Percentiles rank a stretch among this genome's conserved stretches.
Conservation (phyloP, 1,140 invertebrate species). For the Fopius arisanus region DNA sequence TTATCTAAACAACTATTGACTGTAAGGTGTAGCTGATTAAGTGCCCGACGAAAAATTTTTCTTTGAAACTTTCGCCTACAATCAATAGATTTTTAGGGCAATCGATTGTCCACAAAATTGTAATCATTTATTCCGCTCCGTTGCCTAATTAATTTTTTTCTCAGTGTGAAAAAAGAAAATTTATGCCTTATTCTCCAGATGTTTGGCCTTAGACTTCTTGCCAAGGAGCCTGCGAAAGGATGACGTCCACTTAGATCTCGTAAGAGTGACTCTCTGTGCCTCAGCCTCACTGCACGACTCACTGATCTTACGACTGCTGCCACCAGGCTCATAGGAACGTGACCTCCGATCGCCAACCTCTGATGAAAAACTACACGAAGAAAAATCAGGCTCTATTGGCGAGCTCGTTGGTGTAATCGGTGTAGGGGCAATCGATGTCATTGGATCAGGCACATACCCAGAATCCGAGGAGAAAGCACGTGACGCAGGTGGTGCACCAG, state of each 20-base stretch:
- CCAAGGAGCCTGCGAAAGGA: conserved; percentile 67
- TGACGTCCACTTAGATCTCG: conserved; percentile 65
- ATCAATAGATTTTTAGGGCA: too few species aligned
- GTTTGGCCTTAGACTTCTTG: conserved; percentile 58
- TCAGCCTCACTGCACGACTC: conserved; percentile 49
- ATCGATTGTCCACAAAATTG: too few species aligned
- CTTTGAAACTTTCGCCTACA: too few species aligned
- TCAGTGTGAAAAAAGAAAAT: neutral
- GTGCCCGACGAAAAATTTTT: too few species aligned
- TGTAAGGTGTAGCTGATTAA: too few species aligned
- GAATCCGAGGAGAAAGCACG: conserved; percentile 67
- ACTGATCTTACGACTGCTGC: conserved; percentile 55
- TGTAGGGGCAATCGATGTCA: conserved; percentile 7
- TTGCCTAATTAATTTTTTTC: neutral
- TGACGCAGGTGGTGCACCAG: conserved; percentile 46
- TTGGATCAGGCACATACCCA: conserved; percentile 53
- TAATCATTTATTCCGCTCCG: too few species aligned
- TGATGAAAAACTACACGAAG: conserved; percentile 57
- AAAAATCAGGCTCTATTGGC: conserved; percentile 28
- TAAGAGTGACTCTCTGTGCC: conserved; percentile 41
- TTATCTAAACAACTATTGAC: too few species aligned
- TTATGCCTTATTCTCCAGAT: conserved; percentile 20
- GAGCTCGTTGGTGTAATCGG: conserved; percentile 23
- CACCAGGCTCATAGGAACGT: conserved; percentile 55
- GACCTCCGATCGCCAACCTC: conserved; percentile 60